Base-by-base conservation (phyloP, 1,140 invertebrate species). In the Aphelinus certus region DNA sequence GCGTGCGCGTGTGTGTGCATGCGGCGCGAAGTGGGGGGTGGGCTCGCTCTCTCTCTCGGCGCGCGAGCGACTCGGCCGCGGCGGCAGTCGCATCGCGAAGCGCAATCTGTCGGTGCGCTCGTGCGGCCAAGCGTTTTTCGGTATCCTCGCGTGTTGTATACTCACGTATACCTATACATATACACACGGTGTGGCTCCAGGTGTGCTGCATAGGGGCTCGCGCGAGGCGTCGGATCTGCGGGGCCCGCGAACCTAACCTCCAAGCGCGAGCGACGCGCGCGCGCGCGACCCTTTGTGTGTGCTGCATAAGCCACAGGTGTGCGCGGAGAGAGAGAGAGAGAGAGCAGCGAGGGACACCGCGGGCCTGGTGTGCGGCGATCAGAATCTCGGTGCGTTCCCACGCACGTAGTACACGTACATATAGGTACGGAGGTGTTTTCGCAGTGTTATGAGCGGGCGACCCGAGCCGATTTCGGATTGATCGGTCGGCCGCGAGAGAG, bases 31-130 rank as follows among this genome's bases (percentile, higher is more conserved):
- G 61, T 76, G 51, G 57, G 71, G 53, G 53, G 73, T 57, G 71
- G 64, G 72, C 65, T 67, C 26, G 0, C 26, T 26, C 49, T 43
- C 26, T 26, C 26, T 26, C 49, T 43, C 58, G 53, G 63, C 56
- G 62, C 61, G 26, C 26, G 26, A 26, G 65, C 64, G 73, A 56
- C 53, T 57, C 58, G 56, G 45, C 72, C 67, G 71, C 71, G 71
- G 75, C 65, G 71, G 74, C 83, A 85, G 85, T 86, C 76, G 73
- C 79, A 56, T 49, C 76, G 83, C 82, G 85, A 73, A 81, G 84
- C 79, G 83, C 81, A 80, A 80, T 71, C 72, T 71, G 80, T 81
- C 76, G 70, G 62, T 75, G 55, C 26, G 26, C 26, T 26, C 26
- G 26, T 26, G 26, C 26, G 26, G 26, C 26, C 26, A 26, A 26